Percentiles rank a stretch among this genome's conserved stretches.
These are phyloP conservation scores for Acinonyx jubatus DNA, from an alignment of 2,113 vertebrate species.

Conservation along the genomic window DNA sequence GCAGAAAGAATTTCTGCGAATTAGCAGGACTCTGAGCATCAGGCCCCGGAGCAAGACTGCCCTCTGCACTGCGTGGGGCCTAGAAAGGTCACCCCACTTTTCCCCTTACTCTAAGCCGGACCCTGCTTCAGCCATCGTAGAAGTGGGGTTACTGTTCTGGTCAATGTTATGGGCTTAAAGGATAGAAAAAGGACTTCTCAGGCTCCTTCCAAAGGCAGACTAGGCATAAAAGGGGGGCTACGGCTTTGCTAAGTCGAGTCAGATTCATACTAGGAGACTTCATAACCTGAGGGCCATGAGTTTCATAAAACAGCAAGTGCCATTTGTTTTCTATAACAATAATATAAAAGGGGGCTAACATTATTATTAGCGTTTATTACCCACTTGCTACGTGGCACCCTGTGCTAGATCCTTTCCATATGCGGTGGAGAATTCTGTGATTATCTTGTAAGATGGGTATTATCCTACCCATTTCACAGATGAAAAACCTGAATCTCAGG, in stretches of 20 bases:
- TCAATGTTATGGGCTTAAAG: not conserved
- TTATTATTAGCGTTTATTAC: not conserved
- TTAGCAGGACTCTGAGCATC: not conserved
- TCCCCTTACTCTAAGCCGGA: not conserved
- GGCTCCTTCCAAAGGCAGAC: conserved; percentile 25
- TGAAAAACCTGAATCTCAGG: not conserved
- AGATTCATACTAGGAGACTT: not conserved
- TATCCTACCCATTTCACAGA: not conserved
- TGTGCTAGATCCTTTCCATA: not conserved
- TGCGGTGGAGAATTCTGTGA: not conserved
- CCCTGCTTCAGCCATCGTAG: not conserved
- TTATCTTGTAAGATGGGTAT: not conserved
- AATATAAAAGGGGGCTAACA: not conserved
- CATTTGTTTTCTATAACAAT: not conserved
- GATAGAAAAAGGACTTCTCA: not conserved
- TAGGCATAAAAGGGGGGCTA: not conserved
- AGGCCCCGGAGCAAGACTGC: not conserved
- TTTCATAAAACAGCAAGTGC: not conserved
- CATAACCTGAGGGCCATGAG: not conserved
- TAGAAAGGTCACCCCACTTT: not conserved
- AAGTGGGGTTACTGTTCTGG: not conserved
- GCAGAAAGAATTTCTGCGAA: not conserved
- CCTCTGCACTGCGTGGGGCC: not conserved
- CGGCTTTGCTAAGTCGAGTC: not conserved
- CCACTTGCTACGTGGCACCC: not conserved